Evolutionary conservation across 2,113 vertebrate species (phyloP).

Genomic region (Alouatta palliata): DNA sequence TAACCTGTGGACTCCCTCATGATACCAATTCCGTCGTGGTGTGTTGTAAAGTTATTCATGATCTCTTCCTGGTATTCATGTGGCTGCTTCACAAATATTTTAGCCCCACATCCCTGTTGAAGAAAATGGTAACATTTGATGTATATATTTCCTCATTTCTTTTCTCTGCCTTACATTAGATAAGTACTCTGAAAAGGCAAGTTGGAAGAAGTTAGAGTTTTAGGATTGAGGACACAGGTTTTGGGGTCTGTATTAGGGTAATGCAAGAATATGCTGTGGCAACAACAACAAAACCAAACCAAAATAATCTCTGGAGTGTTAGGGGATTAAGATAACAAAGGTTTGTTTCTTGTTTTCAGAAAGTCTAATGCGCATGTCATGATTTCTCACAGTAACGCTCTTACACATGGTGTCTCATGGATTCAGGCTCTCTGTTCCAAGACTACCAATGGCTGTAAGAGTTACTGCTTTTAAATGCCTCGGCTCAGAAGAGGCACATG

Average conservation of each 20-base stretch:
- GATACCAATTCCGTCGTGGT: neutral
- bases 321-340: neutral
- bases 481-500: neutral
- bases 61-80: neutral
- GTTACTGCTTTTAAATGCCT: neutral
- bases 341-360: neutral
- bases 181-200: conserved; percentile 1
- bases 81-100: neutral
- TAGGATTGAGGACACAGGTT: neutral
- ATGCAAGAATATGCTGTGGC: neutral
- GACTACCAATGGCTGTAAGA: neutral
- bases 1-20: neutral
- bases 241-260: neutral
- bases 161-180: neutral
- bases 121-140: neutral
- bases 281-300: neutral
- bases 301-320: neutral
- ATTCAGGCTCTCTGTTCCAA: neutral
- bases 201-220: neutral
- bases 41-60: neutral
- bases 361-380: neutral
- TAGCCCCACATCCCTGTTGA: neutral
- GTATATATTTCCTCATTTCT: neutral
- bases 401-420: neutral
- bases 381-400: neutral